These are phyloP conservation scores for Andrena camellia DNA, from an alignment of 2,888 invertebrate species.

Conservation along the genomic window DNA sequence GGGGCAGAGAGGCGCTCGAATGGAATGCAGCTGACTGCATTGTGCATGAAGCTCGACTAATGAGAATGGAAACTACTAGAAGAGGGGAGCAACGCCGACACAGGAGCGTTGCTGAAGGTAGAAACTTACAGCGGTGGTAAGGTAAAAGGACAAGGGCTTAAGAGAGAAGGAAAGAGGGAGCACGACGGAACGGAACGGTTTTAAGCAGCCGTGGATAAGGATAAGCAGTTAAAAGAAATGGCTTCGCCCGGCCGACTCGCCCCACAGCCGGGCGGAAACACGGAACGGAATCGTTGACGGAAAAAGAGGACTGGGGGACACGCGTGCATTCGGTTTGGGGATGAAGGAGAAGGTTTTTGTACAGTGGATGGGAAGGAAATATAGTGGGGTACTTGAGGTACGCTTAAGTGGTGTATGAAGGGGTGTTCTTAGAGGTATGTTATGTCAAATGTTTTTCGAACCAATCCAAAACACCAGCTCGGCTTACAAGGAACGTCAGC, in stretches of 20 bases:
- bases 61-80: conserved; percentile 76
- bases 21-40: conserved; percentile 68
- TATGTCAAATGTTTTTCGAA: neutral
- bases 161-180: conserved; percentile 42
- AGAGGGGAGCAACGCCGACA: conserved; percentile 17
- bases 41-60: conserved; percentile 73
- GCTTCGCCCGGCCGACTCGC: conserved; percentile 56
- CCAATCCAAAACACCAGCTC: neutral
- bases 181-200: conserved; percentile 54
- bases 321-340: neutral
- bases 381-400: neutral
- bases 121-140: conserved; percentile 17
- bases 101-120: conserved; percentile 31
- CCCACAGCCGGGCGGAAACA: conserved; percentile 49
- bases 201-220: conserved; percentile 73
- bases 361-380: neutral
- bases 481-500: too few species aligned
- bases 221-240: conserved; percentile 74
- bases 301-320: neutral
- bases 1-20: conserved; percentile 24
- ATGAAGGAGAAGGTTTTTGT: neutral
- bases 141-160: conserved; percentile 49
- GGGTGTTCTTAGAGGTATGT: neutral
- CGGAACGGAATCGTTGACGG: conserved; percentile 45
- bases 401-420: too few species aligned